A percentile compares a stretch with the other conserved stretches of the same genome.
Conservation (phyloP, 1,140 invertebrate species). For the Drosophila eugracilis region DNA sequence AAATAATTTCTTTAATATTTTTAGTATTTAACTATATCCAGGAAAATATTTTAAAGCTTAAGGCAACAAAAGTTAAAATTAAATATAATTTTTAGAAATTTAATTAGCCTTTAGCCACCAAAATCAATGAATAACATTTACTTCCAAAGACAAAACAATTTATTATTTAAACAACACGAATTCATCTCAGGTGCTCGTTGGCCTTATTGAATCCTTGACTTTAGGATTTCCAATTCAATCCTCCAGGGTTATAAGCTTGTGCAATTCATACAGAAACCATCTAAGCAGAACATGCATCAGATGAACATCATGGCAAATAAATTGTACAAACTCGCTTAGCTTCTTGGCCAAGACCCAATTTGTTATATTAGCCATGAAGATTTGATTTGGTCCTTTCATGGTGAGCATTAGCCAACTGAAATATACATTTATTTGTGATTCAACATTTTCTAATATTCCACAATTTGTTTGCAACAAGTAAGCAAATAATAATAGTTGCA, state of each 20-base stretch:
- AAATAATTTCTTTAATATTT: no score
- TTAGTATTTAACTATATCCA: no score
- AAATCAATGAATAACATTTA: neutral
- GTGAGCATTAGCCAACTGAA: neutral
- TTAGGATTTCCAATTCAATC: neutral
- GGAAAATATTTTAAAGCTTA: no score
- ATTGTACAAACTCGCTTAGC: neutral
- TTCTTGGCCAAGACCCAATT: neutral
- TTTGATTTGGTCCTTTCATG: neutral
- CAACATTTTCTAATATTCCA: neutral
- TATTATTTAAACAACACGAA: neutral
- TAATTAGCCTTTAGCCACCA: no score
- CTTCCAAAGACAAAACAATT: neutral
- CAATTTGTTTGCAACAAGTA: neutral
- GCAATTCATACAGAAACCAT: neutral
- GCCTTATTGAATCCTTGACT: neutral
- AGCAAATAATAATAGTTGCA: neutral
- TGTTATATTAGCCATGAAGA: neutral
- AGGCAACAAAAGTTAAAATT: no score
- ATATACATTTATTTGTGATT: neutral
- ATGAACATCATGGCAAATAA: constrained; percentile 1
- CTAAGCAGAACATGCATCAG: constrained; percentile 1
- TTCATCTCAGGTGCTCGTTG: neutral
- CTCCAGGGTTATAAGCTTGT: neutral
- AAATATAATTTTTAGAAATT: no score